Evolutionary conservation across 1,140 invertebrate species (phyloP).

Genomic region (Brachionus rotundiformis): DNA sequence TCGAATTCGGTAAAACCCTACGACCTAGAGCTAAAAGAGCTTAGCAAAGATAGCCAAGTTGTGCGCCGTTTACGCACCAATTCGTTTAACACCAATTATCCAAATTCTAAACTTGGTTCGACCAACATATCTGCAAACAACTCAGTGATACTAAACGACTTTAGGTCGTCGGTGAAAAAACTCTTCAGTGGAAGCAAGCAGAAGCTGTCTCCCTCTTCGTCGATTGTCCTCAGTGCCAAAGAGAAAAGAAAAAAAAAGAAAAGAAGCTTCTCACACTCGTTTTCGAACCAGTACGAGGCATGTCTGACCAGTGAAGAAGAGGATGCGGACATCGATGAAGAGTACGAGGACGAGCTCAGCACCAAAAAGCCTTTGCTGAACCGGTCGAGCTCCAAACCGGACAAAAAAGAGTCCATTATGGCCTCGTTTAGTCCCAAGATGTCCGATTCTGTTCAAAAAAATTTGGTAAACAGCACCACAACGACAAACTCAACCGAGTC

Average conservation of each 20-base stretch:
- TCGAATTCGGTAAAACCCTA: not conserved
- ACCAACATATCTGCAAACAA: not conserved
- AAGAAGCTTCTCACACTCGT: not conserved
- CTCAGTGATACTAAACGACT: not conserved
- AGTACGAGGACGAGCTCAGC: not conserved
- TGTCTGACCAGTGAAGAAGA: not conserved
- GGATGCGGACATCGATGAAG: not conserved
- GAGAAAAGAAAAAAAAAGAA: slow-evolving; percentile 6
- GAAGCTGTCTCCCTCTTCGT: slow-evolving; percentile 19
- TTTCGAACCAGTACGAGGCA: not conserved
- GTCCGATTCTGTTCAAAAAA: not conserved
- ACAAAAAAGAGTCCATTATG: not conserved
- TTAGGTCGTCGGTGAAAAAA: slow-evolving; percentile 9
- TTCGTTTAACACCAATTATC: slow-evolving; percentile 10
- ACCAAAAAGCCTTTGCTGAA: slow-evolving; percentile 12
- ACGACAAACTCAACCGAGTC: not conserved
- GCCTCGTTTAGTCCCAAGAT: not conserved
- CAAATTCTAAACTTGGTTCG: not conserved
- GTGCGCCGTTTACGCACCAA: not conserved
- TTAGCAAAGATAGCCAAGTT: not conserved
- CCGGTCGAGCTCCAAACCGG: not conserved
- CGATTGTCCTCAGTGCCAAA: not conserved
- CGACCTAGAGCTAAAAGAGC: slow-evolving; percentile 16
- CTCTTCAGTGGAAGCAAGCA: slow-evolving; percentile 8
- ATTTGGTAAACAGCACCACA: not conserved